Evolutionary conservation across 2,113 vertebrate genomes (phyloP), one percentile per base, ranked within the genome.

Genomic region (Anthoscopus minutus): DNA sequence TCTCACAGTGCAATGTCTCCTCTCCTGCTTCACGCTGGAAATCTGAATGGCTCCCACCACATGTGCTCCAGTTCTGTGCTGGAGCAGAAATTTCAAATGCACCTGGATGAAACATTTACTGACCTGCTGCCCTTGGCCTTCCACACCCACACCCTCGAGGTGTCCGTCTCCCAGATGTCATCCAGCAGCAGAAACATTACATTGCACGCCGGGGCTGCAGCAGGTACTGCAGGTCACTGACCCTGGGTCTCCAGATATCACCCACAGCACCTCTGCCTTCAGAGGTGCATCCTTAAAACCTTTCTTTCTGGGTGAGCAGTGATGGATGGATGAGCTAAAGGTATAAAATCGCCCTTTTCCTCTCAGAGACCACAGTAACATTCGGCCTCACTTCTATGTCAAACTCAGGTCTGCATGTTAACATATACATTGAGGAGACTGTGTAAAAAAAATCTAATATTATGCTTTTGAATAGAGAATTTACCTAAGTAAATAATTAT

Each of bases 401-500:
- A 97, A 94, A 77, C 53, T 80, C 71, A 86, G 88, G 80, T 79
- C 92, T 97, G 87, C 50, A 81, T 94, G 96, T 96, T 92, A 88
- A 94, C 61, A 81, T 77, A 78, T 54, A 95, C 88, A 74, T 92
- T 2, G 44, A 94, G 91, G 86, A 97, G 93, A 84, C 51, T 74
- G 79, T 35, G 4, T 93, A 95, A 83, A 57, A 79, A 80, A 82
- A 65, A 45, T 90, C 91, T 97, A 97, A 94, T 97, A 96, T 97
- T 96, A 96, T 96, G 87, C 96, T 96, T 96, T 81, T 89, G 74
- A 97, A 97, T 94, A 92, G 94, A 96, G 95, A 98, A 97, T 98
- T 97, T 98, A 97, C 97, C 95, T 97, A 97, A 97, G 96, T 98
- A 98, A 98, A 98, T 98, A 98, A 98, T 98, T 98, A 98, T 98